Base-by-base conservation (phyloP, 2,888 invertebrate species). In the Amphimallon solstitiale region DNA sequence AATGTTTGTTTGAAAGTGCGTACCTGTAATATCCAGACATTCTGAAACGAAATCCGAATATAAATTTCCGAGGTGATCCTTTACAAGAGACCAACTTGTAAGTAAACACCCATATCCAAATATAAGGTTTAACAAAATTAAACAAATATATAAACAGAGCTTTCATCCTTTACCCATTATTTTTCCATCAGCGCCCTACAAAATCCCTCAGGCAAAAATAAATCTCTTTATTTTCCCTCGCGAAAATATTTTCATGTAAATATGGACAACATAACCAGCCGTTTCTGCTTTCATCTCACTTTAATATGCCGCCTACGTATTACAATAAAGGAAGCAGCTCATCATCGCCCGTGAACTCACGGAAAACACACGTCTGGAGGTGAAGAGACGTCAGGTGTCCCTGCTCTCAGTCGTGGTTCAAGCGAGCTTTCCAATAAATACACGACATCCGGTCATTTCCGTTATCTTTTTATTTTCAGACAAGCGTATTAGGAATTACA, bases 371-470 rank as follows among this genome's bases (percentile, higher is more conserved):
- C 49, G 49, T 51, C 49, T 34, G 34, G 29, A 51, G 34, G 34
- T 34, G 49, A 34, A 1, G 34, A 51, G 49, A 51, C 49, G 49
- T 12, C 49, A 51, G 49, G 49, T 51, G 34, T 34, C 34, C 34
- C 15, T 14, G 15, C 14, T 14, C 7, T 51, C 7, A 14, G 14
- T 34, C 6, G 34, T 14, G 49, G 14, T 34, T 34, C 49, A 34
- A 14, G 49, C 49, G 49, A 51, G 9, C 34, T 34, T 34, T 51
- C 49, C 49, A 51, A 51, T 51, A 51, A 51, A 51, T 51, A 51
- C 14, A 34, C 15, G 9, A n/a, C 5, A 12, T 12, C 12, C 12
- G 49, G 35, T 51, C 34, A 34, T 51, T 51, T 34, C 49, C 49
- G 49, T 34, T 34, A 34, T 51, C 34, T 51, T 29, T 51, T 34